Conservation (phyloP, 2,888 invertebrate species). For the Scaptomyza tumidula region DNA sequence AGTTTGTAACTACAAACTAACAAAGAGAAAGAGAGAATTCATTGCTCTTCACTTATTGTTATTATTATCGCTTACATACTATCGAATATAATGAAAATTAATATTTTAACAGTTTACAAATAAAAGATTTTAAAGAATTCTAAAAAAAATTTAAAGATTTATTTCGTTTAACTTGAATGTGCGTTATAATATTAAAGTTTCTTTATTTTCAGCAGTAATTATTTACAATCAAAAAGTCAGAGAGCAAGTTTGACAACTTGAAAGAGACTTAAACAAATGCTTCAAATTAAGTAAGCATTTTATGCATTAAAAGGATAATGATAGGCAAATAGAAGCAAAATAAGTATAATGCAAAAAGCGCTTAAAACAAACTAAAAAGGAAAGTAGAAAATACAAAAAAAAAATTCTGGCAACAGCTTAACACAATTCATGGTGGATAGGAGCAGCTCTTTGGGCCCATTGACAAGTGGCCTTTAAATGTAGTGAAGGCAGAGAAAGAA, state of each 20-base stretch:
- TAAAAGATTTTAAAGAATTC: neutral
- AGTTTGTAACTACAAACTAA: too few species aligned
- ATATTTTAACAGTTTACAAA: neutral
- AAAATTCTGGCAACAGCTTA: conserved; percentile 29
- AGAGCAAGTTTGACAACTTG: neutral
- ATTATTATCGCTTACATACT: too few species aligned
- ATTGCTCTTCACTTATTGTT: too few species aligned
- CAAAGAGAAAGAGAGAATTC: too few species aligned
- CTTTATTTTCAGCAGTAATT: neutral
- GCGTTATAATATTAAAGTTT: too few species aligned
- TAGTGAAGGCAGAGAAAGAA: conserved; percentile 47
- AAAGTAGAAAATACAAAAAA: conserved; percentile 3
- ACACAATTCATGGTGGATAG: conserved; percentile 35
- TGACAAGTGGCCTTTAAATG: conserved; percentile 77
- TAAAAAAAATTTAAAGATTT: too few species aligned
- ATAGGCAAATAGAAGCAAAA: conserved; percentile 36
- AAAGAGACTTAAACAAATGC: conserved; percentile 8
- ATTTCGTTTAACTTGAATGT: too few species aligned
- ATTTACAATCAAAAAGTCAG: neutral
- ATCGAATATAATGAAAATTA: too few species aligned
- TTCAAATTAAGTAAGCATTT: conserved; percentile 47
- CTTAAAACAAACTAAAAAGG: conserved; percentile 21
- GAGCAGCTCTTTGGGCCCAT: conserved; percentile 43
- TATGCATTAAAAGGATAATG: conserved; percentile 39
- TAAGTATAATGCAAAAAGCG: conserved; percentile 43